Evolutionary conservation across 2,888 invertebrate species (phyloP), one percentile per base, ranked within the genome.

Genomic region (Formica aserva): DNA sequence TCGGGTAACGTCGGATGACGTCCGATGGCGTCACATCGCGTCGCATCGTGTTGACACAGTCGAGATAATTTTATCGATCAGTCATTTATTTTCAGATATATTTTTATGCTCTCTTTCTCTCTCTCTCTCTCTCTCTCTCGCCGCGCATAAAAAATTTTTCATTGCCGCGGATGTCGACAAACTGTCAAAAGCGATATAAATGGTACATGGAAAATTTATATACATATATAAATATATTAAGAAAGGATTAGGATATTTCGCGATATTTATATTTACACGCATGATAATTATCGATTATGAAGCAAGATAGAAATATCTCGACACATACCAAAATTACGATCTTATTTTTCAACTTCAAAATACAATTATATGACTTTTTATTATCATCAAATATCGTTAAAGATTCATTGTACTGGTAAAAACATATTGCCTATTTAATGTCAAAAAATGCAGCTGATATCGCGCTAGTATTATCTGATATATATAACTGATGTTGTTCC

Each of bases 51-150:
- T 66, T 45, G 38, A 41, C 57, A 2, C 22, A 6, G 26, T 1
- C 22, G 13, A 78, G 72, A 78, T 78, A 78, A 71, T 41, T 72
- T 78, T 60, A 78, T 78, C 78, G 78, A 71, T 60, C 41, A 22
- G 41, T 45, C 41, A 57, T 71, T 69, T 78, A 38, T 57, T 71
- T 18, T 57, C 57, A n/a, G 41, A 57, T 78, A 45, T 69, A 52
- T 78, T 57, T 60, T 41, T n/a, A 3, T 6, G 3, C 6, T 48
- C 1, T 18, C 41, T 41, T 13, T 45, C 41, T 38, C 8, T 38
- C 15, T 48, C 18, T 48, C 45, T 48, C 6, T 48, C 18, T n/a
- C n/a, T n/a, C 38, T 38, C 38, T 38, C 38, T 35, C 13, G 38
- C 45, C n/a, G n/a, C 8, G 41, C 3, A 35, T 32, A 41, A 71